These are phyloP conservation scores for Drosophila glabriapex DNA, from an alignment of 2,888 invertebrate genomes.

Conservation along the genomic window DNA sequence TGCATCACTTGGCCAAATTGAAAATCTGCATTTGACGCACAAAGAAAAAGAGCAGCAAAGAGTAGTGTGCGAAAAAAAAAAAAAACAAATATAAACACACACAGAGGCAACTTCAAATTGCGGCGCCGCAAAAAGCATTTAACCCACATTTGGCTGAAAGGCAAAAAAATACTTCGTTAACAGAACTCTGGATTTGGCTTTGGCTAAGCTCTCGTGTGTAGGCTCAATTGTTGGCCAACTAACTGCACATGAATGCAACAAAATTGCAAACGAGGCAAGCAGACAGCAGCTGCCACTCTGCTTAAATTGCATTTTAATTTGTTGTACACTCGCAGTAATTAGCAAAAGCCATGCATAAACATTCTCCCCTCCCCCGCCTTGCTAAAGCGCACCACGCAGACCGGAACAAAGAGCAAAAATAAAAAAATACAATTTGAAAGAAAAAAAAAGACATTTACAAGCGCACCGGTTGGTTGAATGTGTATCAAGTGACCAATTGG, in stretches of 20 bases:
- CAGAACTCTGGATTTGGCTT: conserved; percentile 54
- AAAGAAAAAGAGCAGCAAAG: conserved; percentile 33
- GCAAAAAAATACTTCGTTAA: conserved; percentile 62
- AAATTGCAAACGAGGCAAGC: conserved; percentile 24
- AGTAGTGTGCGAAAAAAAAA: conserved; percentile 2
- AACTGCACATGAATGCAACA: conserved; percentile 30
- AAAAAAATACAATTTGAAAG: neutral
- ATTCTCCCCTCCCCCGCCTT: conserved; percentile 2
- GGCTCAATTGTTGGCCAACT: conserved; percentile 35
- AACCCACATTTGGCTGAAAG: conserved; percentile 73
- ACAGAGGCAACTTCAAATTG: conserved; percentile 20
- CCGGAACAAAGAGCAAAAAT: conserved; percentile 25
- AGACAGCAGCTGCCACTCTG: conserved; percentile 33
- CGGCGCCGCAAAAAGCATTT: conserved; percentile 75
- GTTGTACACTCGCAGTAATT: conserved; percentile 66
- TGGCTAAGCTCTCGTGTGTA: conserved; percentile 41
- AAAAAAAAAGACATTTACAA: conserved; percentile 28
- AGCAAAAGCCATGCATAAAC: conserved; percentile 51
- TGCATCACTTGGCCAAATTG: conserved; percentile 52
- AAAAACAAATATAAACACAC: neutral
- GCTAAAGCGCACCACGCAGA: conserved; percentile 38
- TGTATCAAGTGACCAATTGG: conserved; percentile 76
- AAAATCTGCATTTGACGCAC: conserved; percentile 65
- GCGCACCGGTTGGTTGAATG: conserved; percentile 52
- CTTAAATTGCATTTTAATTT: conserved; percentile 75